A percentile compares a stretch with the other conserved stretches of the same genome.
Evolutionary conservation across 1,140 invertebrate genomes (phyloP).

Genomic region (Drosophila melanogaster): DNA sequence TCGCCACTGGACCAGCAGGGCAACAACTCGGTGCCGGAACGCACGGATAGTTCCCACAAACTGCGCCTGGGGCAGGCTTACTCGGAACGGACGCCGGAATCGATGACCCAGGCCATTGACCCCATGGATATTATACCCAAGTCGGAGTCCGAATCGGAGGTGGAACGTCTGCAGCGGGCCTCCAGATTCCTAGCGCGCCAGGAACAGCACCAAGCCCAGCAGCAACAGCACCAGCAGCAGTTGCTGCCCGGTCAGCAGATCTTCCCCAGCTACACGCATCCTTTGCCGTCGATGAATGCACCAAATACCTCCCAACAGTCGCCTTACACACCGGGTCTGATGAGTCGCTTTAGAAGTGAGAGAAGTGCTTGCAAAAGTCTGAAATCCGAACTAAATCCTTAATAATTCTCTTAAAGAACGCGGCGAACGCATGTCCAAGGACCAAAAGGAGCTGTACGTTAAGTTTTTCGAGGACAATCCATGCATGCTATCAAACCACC

Average conservation of each 20-base stretch:
- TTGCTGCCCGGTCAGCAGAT: constrained; percentile 60
- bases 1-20: constrained; percentile 65
- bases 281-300: constrained; percentile 62
- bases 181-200: constrained; percentile 61
- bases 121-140: constrained; percentile 81
- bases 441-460: constrained; percentile 79
- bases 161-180: constrained; percentile 54
- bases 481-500: constrained; percentile 78
- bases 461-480: constrained; percentile 83
- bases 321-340: constrained; percentile 67
- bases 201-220: constrained; percentile 61
- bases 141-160: constrained; percentile 68
- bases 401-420: constrained; percentile 56
- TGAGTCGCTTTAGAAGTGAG: constrained; percentile 82
- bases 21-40: constrained; percentile 66
- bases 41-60: constrained; percentile 58
- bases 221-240: constrained; percentile 66
- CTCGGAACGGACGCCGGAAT: constrained; percentile 65
- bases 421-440: constrained; percentile 81
- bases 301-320: constrained; percentile 61
- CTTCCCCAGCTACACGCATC: constrained; percentile 66
- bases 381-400: not conserved
- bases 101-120: constrained; percentile 73
- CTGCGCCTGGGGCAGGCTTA: constrained; percentile 56
- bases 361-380: not conserved